Evolutionary conservation across 2,797 vertebrate species (phyloP), one percentile per base, ranked within the genome.

Genomic region (Takifugu ocellatus): DNA sequence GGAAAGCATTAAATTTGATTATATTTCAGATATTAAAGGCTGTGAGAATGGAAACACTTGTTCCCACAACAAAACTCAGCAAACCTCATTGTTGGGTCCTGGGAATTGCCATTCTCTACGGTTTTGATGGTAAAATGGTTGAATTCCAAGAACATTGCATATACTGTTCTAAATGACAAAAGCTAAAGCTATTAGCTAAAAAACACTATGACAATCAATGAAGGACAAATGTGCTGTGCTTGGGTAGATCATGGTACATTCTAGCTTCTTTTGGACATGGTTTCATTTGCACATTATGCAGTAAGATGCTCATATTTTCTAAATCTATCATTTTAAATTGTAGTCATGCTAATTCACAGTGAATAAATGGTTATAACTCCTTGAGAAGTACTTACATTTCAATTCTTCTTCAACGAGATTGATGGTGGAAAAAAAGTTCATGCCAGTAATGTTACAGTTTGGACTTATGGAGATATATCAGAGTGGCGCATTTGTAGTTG

Each of bases 121-220:
- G 87, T 42, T 93, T 92, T 11, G 89, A 93, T 0, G 82, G 84
- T 3, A 67, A 63, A 0, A 54, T 58, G 24, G 93, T 85, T 80
- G 63, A 79, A 51, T 72, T 69, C 31, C 88, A 90, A 79, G 91
- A 92, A 58, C 91, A 91, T 25, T 92, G 91, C 65, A 80, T 76
- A 17, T 91, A 90, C 63, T 3, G 12, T 21, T 5, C 5, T 47
- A 24, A 82, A 80, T 25, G 81, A 82, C 0, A 73, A 81, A 21
- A 21, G 21, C 21, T 2, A 61, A 70, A 49, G 43, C 77, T 6
- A 82, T 88, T 58, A 74, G 68, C 82, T 88, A 0, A 53, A 70
- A 25, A 78, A 82, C 10, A 29, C 4, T 0, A 25, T 92, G 39
- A 64, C 71, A 0, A 56, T 92, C 67, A 69, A n/a, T 25, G 77